Evolutionary conservation across 2,888 invertebrate species (phyloP), one percentile per base, ranked within the genome.

Genomic region (Latrodectus elegans): DNA sequence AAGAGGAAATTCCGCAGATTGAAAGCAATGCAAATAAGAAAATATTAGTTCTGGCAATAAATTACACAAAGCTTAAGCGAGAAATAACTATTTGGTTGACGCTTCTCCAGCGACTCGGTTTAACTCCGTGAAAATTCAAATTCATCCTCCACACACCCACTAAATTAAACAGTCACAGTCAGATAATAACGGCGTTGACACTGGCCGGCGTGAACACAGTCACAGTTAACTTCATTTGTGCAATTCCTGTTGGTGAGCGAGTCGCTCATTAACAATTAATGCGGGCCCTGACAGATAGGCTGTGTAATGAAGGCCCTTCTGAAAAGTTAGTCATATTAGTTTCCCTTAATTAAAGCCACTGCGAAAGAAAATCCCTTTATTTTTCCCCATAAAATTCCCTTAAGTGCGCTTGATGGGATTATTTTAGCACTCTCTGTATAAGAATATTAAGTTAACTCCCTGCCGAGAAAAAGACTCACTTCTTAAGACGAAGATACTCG

Each of bases 201-300:
- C n/a, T 60, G 60, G 60, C n/a, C 60, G 60, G 14, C n/a, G 60
- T 60, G n/a, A n/a, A 60, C 15, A 6, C 60, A 15, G 26, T 38
- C 1, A 55, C 74, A 74, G 55, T 38, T 38, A 38, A 38, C 55
- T 55, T 74, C 74, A 74, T 74, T 74, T 74, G 55, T 55, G 74
- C 55, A 74, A 26, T 74, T 55, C 49, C 76, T 65, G 38, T 17
- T 8, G n/a, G 76, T 65, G 15, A 72, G 64, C 22, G 17, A 15
- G 70, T 15, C 22, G 26, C 77, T 84, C 84, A 84, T 84, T 84
- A 84, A 78, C 78, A 84, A 84, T 84, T 78, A 81, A 84, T 84
- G 65, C 72, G 65, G 22, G 12, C 55, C 67, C 73, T 84, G 74
- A 84, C 84, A 84, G 72, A 55, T 76, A 73, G 76, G 38, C 55